Evolutionary conservation across 92 coral and sea anemone genomes (phyloP), one percentile per base, ranked within the genome.

Genomic region (Bergia puertoricense): DNA sequence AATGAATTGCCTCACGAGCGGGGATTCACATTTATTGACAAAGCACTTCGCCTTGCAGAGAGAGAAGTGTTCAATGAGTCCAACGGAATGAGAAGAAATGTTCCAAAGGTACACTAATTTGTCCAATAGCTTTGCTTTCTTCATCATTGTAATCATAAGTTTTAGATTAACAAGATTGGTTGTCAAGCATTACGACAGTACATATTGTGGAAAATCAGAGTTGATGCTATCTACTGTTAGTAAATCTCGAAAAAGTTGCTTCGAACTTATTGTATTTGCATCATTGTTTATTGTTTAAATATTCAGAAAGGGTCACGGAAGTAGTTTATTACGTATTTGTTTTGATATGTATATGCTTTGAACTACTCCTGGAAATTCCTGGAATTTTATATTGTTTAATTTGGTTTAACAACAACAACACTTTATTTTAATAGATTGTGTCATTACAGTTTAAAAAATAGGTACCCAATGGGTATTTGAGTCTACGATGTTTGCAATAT

Each of bases 31-130:
- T 81, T 81, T 81, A 81, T 81, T 65, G 85, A 81, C 50, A 81
- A 57, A 57, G 85, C 85, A 0, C 85, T 81, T 81, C 85, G 85
- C n/a, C 48, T 81, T 39, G 54, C 85, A 81, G 85, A 81, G 45
- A 81, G 6, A 1, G 51, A 81, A 56, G 72, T 81, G 62, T 81
- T 81, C 74, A 59, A 38, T 1, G 85, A 57, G 72, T 74, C 74
- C 36, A 81, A 18, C 38, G 85, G 85, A 57, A 81, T 81, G 85
- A 81, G 85, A 81, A 81, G n/a, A 59, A 62, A 81, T 56, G 85
- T 81, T 3, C 73, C 73, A n/a, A 81, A 81, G 85, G 85, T 65
- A 77, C 23, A 15, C 46, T 2, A 0, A 10, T 38, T 75, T 20
- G 16, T 1, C 10, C 4, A 18, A 40, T 20, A 77, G 2, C 38